Percentiles rank a stretch among this genome's conserved stretches.
Conservation (phyloP, 2,888 invertebrate species). For the Ypsolopha sequella region DNA sequence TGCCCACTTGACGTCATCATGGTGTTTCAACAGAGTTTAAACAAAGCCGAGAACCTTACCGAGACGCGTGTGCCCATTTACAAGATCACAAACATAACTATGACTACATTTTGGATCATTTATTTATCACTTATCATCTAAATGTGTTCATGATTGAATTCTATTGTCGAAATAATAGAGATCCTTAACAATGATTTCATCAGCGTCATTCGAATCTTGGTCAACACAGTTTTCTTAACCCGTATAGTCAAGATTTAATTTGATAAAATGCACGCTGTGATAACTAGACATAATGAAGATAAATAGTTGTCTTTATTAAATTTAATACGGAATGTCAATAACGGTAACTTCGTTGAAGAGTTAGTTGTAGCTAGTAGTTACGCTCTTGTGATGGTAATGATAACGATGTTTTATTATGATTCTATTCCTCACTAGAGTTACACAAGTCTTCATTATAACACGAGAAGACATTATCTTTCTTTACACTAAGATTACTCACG, state of each 20-base stretch:
- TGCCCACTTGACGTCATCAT: conserved; percentile 37
- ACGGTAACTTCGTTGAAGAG: not conserved
- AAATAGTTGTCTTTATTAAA: conserved; percentile 3
- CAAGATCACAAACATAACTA: conserved; percentile 13
- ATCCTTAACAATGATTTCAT: not conserved
- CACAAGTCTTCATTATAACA: no score
- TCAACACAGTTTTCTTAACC: conserved; percentile 12
- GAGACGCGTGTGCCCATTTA: conserved; percentile 45
- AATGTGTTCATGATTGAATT: not conserved
- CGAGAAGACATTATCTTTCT: no score
- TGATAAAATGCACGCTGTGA: conserved; percentile 31
- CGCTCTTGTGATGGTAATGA: not conserved
- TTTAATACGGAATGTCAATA: not conserved
- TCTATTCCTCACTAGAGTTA: no score
- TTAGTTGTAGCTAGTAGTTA: not conserved
- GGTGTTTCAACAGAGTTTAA: conserved; percentile 48
- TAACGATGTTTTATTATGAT: not conserved
- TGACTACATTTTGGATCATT: not conserved
- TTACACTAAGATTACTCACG: no score
- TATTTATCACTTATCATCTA: not conserved
- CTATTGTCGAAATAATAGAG: not conserved
- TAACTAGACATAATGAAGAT: conserved; percentile 13
- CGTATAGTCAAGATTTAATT: conserved; percentile 41
- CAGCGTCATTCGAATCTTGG: not conserved
- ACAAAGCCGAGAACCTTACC: conserved; percentile 39